A percentile compares a stretch with the other conserved stretches of the same genome.
These are phyloP conservation scores for Pyxicephalus adspersus DNA, from an alignment of 2,113 vertebrate species.

Conservation along the genomic window DNA sequence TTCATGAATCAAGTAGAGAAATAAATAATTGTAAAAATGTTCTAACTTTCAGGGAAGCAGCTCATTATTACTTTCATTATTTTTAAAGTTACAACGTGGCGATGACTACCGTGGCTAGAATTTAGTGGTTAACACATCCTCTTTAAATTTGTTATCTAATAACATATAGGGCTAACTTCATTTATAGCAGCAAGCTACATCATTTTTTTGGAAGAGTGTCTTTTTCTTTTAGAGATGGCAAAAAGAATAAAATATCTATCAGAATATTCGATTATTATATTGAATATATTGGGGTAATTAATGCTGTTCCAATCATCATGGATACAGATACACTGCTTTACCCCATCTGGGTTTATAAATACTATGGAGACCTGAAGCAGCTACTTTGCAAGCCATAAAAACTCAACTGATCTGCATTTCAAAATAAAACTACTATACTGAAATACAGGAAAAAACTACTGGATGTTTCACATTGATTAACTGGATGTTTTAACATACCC, in stretches of 20 bases:
- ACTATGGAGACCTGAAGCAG: background rate
- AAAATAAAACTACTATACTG: too few species aligned
- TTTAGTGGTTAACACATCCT: conserved; percentile 54
- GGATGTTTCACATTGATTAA: too few species aligned
- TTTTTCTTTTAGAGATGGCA: background rate
- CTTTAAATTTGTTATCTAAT: conserved; percentile 7
- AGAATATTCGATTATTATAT: background rate
- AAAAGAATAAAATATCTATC: background rate
- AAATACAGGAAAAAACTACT: too few species aligned
- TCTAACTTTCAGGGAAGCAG: conserved; percentile 44
- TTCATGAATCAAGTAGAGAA: conserved; percentile 31
- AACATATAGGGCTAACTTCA: conserved; percentile 4
- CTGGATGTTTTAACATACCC: too few species aligned
- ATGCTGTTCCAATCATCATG: background rate
- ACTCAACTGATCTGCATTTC: background rate
- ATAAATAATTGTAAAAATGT: conserved; percentile 30
- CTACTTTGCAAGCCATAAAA: background rate
- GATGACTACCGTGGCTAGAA: conserved; percentile 8
- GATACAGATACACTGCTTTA: background rate
- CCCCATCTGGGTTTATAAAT: background rate
- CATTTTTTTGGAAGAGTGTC: background rate
- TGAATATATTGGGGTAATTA: background rate
- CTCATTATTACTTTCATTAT: conserved; percentile 5
- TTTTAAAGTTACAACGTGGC: background rate
- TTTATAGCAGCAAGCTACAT: conserved; percentile 28